Evolutionary conservation across 2,888 invertebrate species (phyloP).

Genomic region (Diarsia brunnea): DNA sequence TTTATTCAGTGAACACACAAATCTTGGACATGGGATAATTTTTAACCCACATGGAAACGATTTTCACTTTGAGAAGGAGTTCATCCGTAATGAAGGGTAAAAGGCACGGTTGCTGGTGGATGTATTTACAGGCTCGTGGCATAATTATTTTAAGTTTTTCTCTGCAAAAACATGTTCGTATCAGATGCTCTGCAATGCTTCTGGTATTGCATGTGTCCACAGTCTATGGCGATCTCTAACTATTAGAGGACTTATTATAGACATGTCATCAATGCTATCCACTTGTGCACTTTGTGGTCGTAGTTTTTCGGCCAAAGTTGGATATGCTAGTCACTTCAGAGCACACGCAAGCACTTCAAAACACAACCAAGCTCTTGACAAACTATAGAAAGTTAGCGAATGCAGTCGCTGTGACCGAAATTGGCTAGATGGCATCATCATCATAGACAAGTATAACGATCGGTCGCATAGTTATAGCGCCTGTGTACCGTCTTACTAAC

Average conservation of each 20-base stretch:
- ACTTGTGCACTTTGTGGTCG: no score
- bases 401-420: no score
- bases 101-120: neutral
- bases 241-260: neutral
- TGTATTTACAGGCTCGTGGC: neutral
- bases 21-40: neutral
- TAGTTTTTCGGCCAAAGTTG: no score
- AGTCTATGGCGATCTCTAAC: neutral
- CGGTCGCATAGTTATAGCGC: neutral
- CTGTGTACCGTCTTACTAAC: neutral
- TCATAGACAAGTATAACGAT: neutral
- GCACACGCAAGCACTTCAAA: no score
- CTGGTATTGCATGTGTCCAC: neutral
- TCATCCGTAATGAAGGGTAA: neutral
- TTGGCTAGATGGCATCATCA: no score
- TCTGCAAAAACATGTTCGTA: neutral
- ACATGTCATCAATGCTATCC: no score
- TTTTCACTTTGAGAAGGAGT: neutral
- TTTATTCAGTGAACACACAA: constrained; percentile 8
- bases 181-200: neutral
- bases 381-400: no score
- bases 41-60: neutral
- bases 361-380: no score
- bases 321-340: no score
- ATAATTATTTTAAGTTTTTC: neutral